Base-by-base conservation (phyloP, 2,888 invertebrate genomes). In the Cryptus armator region DNA sequence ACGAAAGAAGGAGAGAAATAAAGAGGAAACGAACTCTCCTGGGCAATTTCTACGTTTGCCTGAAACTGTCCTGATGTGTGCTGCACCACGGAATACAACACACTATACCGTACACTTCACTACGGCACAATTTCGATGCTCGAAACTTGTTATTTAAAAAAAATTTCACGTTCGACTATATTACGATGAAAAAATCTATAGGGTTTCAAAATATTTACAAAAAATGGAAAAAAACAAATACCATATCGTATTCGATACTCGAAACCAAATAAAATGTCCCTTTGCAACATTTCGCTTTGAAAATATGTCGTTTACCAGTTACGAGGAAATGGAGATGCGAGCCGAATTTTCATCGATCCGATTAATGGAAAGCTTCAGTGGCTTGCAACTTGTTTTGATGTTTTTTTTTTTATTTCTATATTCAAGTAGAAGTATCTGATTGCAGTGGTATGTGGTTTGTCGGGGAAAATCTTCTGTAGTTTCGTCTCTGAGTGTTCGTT, bases 31-130 rank as follows among this genome's bases (percentile, higher is more conserved):
- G 67, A 59, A 67, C 46, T 71, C 62, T 64, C 68, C 74, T 74
- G 64, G 51, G 84, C 79, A 82, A 84, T 83, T 78, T 83, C 82
- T 46, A 72, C 82, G 72, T 56, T 83, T 80, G 75, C 79, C 56
- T 62, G 56, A 67, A 82, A 79, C 79, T 82, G 72, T 79, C 70
- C 64, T 53, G 24, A 24, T 37, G 75, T 74, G 19, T 10, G 14
- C 43, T 62, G 29, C 12, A n/a, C 19, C 19, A 2, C 24, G 56
- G 56, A 19, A 56, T 56, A 56, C 19, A 24, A 62, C 29, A 62
- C 29, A 32, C 29, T 32, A 12, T 62, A 1, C 29, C 29, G 29
- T 5, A 14, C 7, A 59, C 32, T 12, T 56, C 56, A 32, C 62
- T 62, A 32, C 29, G 14, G 6, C 24, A 12, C 62, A 62, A 56